A percentile compares a stretch with the other conserved stretches of the same genome.
Conservation (phyloP, 2,888 invertebrate species). For the Synergus laeviventris region DNA sequence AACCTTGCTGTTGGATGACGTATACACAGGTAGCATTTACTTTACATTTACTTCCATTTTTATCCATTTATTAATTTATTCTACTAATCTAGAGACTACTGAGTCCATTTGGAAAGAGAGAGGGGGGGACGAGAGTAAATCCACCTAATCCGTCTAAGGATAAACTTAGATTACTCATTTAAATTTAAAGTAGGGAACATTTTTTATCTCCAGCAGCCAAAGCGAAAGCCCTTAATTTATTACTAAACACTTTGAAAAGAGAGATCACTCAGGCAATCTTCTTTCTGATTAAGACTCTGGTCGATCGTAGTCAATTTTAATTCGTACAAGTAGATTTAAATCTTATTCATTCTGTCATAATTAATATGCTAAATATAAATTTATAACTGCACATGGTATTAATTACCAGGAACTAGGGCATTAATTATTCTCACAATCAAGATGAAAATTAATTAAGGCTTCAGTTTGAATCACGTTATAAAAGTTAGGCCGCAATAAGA, state of each 20-base stretch:
- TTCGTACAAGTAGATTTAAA: too few species aligned
- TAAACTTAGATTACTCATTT: neutral
- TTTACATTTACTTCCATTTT: neutral
- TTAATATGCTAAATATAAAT: too few species aligned
- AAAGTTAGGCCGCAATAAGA: too few species aligned
- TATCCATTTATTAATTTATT: too few species aligned
- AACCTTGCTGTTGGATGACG: slow-evolving; percentile 99
- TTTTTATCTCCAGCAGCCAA: neutral
- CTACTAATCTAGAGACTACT: too few species aligned
- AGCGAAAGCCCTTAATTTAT: neutral
- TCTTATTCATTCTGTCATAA: too few species aligned
- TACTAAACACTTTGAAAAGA: neutral
- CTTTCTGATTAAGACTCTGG: neutral
- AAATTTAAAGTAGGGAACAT: neutral
- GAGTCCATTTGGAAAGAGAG: neutral
- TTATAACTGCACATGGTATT: too few species aligned
- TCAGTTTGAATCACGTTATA: too few species aligned
- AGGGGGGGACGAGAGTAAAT: neutral
- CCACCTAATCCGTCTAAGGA: neutral
- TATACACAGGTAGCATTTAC: slow-evolving; percentile 87
- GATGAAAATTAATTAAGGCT: too few species aligned
- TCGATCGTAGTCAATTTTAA: neutral
- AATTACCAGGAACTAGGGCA: too few species aligned
- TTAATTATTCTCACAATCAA: too few species aligned
- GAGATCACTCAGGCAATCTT: neutral